Evolutionary conservation across 1,140 invertebrate genomes (phyloP), one percentile per base, ranked within the genome.

Genomic region (Heliconius nattereri): DNA sequence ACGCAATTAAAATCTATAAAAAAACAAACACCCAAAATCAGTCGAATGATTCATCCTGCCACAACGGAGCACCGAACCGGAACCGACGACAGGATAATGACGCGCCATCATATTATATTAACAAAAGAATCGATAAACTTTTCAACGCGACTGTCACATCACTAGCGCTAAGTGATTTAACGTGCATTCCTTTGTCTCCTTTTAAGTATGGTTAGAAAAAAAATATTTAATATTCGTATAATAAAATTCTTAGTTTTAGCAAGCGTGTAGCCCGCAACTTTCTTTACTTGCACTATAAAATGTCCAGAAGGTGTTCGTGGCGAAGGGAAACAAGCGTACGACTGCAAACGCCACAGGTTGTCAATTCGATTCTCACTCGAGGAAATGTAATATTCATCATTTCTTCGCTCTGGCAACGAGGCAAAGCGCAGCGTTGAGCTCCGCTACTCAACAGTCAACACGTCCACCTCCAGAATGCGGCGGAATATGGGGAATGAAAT

Each of bases 81-180:
- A 73, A 78, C 71, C 72, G 75, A 23, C 52, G 77, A 79, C 74
- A 78, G 76, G 71, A 54, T 75, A 74, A 81, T 60, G 80, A 66
- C 70, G 76, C 71, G 76, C 66, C 76, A 72, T 71, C 75, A 49
- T 73, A 66, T 66, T 66, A 66, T 13, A 66, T 66, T 60, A 13
- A 66, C 60, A 71, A 80, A 77, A 73, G 80, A 78, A 85, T 82
- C 84, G 81, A 84, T 79, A 83, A 85, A 85, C 52, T 76, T 76
- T 73, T 86, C 82, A 77, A 73, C 83, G 81, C 20, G 2, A 40
- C 35, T 54, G 77, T 76, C 82, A 72, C 82, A 66, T 83, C 84
- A 82, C 82, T 86, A 81, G 78, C 78, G 84, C 73, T 75, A 83
- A 86, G 80, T 81, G 85, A 86, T 86, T 86, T 86, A 85, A 79